Evolutionary conservation across 1,140 invertebrate species (phyloP), one percentile per base, ranked within the genome.

Genomic region (Teleogryllus occipitalis): DNA sequence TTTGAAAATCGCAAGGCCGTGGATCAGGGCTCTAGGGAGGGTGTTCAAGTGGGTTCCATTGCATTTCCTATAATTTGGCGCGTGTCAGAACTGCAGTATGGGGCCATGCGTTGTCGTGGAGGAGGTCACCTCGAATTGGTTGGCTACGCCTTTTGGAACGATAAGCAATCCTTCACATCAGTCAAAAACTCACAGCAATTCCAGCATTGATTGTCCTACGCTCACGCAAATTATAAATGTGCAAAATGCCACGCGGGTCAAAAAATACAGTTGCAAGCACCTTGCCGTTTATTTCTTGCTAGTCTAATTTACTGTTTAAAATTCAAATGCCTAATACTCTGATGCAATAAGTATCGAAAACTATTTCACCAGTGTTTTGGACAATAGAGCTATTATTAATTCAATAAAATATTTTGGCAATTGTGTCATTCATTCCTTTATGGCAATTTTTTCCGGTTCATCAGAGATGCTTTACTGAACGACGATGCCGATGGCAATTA

Each of bases 11-110:
- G n/a, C 74, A 27, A 27, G 22, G 74, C 74, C 8, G 21, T n/a
- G 21, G n/a, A 27, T 74, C 22, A 10, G 74, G 74, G n/a, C 74
- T 72, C 18, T 10, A 74, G 8, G 74, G 74, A 74, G 74, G 22
- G 74, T 86, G 84, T 72, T 80, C 72, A 46, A 87, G 80, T 47
- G 83, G 74, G 82, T 85, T 80, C 84, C 84, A 85, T 27, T 79
- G 76, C 14, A 84, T 49, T 72, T 81, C 75, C 4, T 80, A 65
- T n/a, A 86, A 72, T 80, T 80, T 79, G 22, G 65, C 14, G 15
- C 78, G 79, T 39, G 82, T 39, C 72, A 65, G 27, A 46, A 18
- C 18, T 78, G 72, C 74, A n/a, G 74, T 47, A 80, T 74, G 78
- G 22, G 78, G 78, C 72, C 78, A 49, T 7, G 78, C 8, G 76